Conservation (phyloP, 2,113 vertebrate species). For the Argyrosomus japonicus region DNA sequence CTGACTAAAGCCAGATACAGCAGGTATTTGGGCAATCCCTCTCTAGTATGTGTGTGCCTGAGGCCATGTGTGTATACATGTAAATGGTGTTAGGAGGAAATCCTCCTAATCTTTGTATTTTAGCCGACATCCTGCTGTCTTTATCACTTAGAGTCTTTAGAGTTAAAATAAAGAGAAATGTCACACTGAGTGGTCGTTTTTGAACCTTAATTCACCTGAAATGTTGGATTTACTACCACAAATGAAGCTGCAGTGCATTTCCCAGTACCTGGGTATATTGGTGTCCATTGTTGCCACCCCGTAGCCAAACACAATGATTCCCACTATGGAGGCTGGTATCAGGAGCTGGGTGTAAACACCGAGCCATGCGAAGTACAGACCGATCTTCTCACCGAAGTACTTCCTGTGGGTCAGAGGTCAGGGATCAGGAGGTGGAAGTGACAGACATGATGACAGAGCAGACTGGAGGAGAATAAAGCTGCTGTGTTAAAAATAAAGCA, state of each 20-base stretch:
- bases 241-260: not conserved
- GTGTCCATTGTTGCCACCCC: slow-evolving; percentile 93
- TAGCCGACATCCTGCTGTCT: not conserved
- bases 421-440: slow-evolving; percentile 6
- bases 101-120: slow-evolving; percentile 1
- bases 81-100: slow-evolving; percentile 23
- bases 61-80: slow-evolving; percentile 30
- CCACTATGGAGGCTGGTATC: slow-evolving; percentile 93
- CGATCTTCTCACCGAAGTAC: slow-evolving; percentile 99
- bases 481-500: not conserved
- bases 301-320: slow-evolving; percentile 96
- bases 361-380: slow-evolving; percentile 98
- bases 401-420: slow-evolving; percentile 85
- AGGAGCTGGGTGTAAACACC: slow-evolving; percentile 97
- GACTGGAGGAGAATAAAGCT: not conserved
- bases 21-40: slow-evolving; percentile 71
- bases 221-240: not conserved
- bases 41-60: slow-evolving; percentile 40
- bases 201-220: not conserved
- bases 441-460: not conserved
- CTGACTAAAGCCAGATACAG: slow-evolving; percentile 68
- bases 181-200: not conserved
- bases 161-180: not conserved
- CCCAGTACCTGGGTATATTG: slow-evolving; percentile 92
- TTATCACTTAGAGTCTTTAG: not conserved